Conservation (phyloP, 1,140 invertebrate genomes). For the Oscheius sp. region DNA sequence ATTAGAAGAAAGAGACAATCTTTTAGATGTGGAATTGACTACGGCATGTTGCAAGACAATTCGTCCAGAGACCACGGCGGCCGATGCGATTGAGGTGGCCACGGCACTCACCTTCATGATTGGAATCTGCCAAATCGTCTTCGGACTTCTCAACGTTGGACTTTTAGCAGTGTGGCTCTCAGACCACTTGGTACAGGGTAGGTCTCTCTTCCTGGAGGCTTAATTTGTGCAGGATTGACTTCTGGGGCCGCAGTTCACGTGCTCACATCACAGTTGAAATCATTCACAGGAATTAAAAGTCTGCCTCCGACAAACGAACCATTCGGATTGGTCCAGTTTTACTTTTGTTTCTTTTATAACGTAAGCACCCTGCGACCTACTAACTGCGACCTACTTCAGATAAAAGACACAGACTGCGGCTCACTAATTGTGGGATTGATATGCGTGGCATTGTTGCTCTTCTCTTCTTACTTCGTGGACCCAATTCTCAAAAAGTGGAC, state of each 20-base stretch:
- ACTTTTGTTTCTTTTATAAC: slow-evolving; percentile 61
- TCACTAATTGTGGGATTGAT: slow-evolving; percentile 59
- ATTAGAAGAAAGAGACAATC: slow-evolving; percentile 14
- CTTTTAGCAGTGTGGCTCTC: slow-evolving; percentile 64
- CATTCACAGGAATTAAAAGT: slow-evolving; percentile 62
- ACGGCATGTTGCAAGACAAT: neutral
- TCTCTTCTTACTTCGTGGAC: slow-evolving; percentile 62
- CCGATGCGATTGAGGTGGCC: slow-evolving; percentile 20
- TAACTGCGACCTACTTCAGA: slow-evolving; percentile 3
- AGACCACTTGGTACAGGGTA: slow-evolving; percentile 62
- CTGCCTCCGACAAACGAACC: slow-evolving; percentile 38
- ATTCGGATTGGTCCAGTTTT: slow-evolving; percentile 59
- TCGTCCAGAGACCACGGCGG: neutral
- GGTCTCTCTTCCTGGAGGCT: neutral
- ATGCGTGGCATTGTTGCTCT: slow-evolving; percentile 57
- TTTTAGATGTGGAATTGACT: neutral
- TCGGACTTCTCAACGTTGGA: slow-evolving; percentile 62
- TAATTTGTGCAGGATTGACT: slow-evolving; percentile 56
- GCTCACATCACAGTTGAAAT: slow-evolving; percentile 64
- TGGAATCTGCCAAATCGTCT: slow-evolving; percentile 50
- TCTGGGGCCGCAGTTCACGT: slow-evolving; percentile 65
- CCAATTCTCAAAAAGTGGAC: slow-evolving; percentile 62
- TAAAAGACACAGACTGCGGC: slow-evolving; percentile 59
- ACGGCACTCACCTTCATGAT: slow-evolving; percentile 36
- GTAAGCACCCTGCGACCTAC: neutral